Percentiles rank a stretch among this genome's conserved stretches.
Evolutionary conservation across 2,113 vertebrate species (phyloP).

Genomic region (Cyrtonyx montezumae): DNA sequence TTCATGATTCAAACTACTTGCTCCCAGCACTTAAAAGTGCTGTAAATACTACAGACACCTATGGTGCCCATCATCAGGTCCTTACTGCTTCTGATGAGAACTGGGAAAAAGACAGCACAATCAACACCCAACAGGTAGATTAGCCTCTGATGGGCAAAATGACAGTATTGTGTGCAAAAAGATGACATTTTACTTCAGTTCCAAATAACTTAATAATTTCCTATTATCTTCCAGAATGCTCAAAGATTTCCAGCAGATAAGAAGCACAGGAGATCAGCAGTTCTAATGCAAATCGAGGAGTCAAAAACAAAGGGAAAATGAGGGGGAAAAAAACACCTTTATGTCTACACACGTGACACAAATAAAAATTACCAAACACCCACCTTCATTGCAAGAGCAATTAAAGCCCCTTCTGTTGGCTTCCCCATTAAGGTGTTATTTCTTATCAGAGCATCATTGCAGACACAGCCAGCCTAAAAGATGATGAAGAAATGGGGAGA

Average conservation of each 20-base stretch:
- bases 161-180: not conserved
- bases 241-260: not conserved
- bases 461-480: conserved; percentile 91
- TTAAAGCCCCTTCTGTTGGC: conserved; percentile 95
- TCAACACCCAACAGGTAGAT: not conserved
- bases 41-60: not conserved
- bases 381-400: conserved; percentile 98
- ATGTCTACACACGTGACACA: not conserved
- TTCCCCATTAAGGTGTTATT: conserved; percentile 91
- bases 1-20: not conserved
- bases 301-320: not conserved
- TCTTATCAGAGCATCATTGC: conserved; percentile 95
- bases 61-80: not conserved
- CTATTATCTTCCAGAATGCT: not conserved
- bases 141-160: not conserved
- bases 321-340: not conserved
- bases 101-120: not conserved
- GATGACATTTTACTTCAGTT: not conserved
- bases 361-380: conserved; percentile 7
- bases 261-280: not conserved
- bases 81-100: not conserved
- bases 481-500: not conserved
- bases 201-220: not conserved
- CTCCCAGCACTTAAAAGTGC: not conserved
- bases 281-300: not conserved